Percentiles rank a stretch among this genome's conserved stretches.
phyloP scores from a whole-genome alignment of 1,140 invertebrate species.

The Paraescarpia echinospica region DNA sequence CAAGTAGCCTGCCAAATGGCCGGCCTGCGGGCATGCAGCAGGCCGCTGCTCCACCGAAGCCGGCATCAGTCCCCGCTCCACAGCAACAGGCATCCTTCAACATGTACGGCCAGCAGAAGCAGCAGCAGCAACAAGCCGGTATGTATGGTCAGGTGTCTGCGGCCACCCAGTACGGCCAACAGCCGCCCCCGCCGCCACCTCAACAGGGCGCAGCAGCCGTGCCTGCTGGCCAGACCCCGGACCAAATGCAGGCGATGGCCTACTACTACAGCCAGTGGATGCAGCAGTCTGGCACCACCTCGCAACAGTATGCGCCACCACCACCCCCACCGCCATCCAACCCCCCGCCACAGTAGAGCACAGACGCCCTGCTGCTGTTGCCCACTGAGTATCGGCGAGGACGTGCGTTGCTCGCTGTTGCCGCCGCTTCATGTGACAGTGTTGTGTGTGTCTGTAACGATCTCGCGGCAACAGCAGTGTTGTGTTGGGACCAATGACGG shows the following conservation, averaged over 20 bases:
- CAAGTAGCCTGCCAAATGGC: background rate
- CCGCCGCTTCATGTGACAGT: background rate
- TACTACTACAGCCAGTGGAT: conserved; percentile 23
- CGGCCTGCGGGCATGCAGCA: background rate
- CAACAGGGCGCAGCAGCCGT: background rate
- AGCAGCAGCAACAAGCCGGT: background rate
- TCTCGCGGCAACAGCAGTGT: background rate
- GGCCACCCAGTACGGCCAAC: conserved; percentile 10
- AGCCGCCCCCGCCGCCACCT: conserved; percentile 12
- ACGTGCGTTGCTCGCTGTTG: background rate
- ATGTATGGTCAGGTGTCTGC: background rate
- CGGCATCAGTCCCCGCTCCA: background rate
- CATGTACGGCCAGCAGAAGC: conserved; percentile 3
- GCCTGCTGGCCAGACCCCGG: background rate
- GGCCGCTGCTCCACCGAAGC: background rate
- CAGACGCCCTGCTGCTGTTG: conserved; percentile 5
- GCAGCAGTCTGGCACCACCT: conserved; percentile 2
- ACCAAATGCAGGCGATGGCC: conserved; percentile 17
- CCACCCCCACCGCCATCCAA: conserved; percentile 12
- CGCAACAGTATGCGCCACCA: background rate
- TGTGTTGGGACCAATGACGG: background rate
- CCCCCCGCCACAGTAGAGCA: conserved; percentile 6
- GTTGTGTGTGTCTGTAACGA: background rate
- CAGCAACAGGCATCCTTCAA: background rate
- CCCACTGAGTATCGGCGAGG: background rate